These are phyloP conservation scores for Synergus japonicus DNA, from an alignment of 2,888 invertebrate genomes.

Conservation along the genomic window DNA sequence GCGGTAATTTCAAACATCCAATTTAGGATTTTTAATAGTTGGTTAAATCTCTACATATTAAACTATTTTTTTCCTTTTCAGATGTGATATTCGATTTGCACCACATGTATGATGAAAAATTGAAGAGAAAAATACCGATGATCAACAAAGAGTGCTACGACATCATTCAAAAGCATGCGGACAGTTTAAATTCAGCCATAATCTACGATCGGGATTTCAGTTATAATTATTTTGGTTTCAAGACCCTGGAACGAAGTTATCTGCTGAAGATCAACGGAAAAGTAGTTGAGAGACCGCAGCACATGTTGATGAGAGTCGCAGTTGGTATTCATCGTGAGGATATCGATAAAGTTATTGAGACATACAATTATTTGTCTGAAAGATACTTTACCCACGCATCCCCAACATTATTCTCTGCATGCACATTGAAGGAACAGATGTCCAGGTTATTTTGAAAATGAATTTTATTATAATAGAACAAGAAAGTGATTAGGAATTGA, in stretches of 20 bases:
- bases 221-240: conserved; percentile 99
- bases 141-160: conserved; percentile 90
- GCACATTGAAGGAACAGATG: conserved; percentile 93
- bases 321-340: conserved; percentile 98
- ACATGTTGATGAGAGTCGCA: conserved; percentile 98
- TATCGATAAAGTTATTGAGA: conserved; percentile 94
- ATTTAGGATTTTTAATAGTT: not conserved
- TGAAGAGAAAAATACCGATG: conserved; percentile 87
- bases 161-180: conserved; percentile 92
- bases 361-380: conserved; percentile 96
- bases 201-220: conserved; percentile 98
- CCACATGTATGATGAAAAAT: conserved; percentile 86
- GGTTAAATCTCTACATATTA: not conserved
- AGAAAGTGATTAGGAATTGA: conserved; percentile 4
- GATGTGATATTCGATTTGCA: conserved; percentile 95
- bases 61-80: conserved; percentile 75
- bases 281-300: conserved; percentile 97
- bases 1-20: conserved; percentile 80
- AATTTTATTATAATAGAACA: not conserved
- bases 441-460: conserved; percentile 82
- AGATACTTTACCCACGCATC: conserved; percentile 98
- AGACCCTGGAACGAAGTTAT: conserved; percentile 97
- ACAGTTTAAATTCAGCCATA: conserved; percentile 94
- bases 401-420: conserved; percentile 97
- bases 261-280: conserved; percentile 93